Percentiles rank a stretch among this genome's conserved stretches.
These are phyloP conservation scores for Colinus virginianus DNA, from an alignment of 2,113 vertebrate genomes.

Conservation along the genomic window DNA sequence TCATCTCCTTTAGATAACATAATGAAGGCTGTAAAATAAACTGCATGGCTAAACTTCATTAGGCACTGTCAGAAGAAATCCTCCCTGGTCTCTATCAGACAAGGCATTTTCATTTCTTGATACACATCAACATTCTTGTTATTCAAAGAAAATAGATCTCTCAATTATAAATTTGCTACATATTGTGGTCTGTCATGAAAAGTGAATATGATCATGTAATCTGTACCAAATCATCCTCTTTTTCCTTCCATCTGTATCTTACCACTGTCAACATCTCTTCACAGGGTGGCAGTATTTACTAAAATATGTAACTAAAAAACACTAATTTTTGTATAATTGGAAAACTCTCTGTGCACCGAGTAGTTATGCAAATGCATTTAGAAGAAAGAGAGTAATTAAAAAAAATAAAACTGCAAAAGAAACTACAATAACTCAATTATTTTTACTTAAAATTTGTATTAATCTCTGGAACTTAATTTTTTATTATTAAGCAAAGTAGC, in stretches of 20 bases:
- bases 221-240: not conserved
- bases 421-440: not conserved
- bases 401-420: not conserved
- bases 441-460: not conserved
- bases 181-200: not conserved
- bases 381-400: not conserved
- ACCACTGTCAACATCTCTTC: not conserved
- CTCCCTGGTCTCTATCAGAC: not conserved
- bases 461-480: not conserved
- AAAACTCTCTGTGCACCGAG: not conserved
- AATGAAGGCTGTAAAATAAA: not conserved
- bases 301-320: not conserved
- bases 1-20: not conserved
- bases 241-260: not conserved
- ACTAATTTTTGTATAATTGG: not conserved
- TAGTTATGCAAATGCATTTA: not conserved
- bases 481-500: not conserved
- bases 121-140: rapidly evolving
- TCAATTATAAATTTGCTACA: not conserved
- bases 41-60: not conserved
- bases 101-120: not conserved
- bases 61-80: not conserved
- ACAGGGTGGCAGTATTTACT: conserved; percentile 7
- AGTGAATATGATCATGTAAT: rapidly evolving
- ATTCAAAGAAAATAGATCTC: not conserved